Conservation (phyloP, 2,888 invertebrate genomes). For the Isotomurus palustris region DNA sequence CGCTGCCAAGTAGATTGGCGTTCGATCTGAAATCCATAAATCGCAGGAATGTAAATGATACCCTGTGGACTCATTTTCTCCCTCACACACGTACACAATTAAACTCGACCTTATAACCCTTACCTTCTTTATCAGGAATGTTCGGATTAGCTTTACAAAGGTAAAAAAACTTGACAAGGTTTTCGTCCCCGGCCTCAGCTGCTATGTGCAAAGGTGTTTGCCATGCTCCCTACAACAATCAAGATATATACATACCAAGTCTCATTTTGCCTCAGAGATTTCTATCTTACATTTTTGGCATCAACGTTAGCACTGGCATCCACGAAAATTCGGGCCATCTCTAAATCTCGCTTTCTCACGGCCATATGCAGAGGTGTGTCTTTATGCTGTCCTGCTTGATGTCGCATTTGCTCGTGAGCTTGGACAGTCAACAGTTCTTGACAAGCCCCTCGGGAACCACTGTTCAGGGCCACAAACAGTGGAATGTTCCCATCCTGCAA, state of each 20-base stretch:
- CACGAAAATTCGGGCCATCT: constrained; percentile 85
- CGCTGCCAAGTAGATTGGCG: constrained; percentile 95
- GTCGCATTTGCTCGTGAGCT: constrained; percentile 75
- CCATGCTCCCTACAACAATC: constrained; percentile 65
- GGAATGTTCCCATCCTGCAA: constrained; percentile 62
- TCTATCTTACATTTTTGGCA: constrained; percentile 67
- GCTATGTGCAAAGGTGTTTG: constrained; percentile 90
- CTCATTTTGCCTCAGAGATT: not conserved
- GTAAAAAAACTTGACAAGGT: constrained; percentile 90
- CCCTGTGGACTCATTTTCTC: not conserved
- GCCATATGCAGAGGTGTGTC: constrained; percentile 94
- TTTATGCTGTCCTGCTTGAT: constrained; percentile 57
- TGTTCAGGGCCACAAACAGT: constrained; percentile 86
- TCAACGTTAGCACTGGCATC: constrained; percentile 91
- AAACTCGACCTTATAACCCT: constrained; percentile 21
- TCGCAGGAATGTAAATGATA: not conserved
- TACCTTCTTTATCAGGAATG: constrained; percentile 86
- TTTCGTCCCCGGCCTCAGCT: constrained; percentile 92
- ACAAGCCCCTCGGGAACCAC: constrained; percentile 92
- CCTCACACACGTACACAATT: not conserved
- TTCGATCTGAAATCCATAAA: constrained; percentile 71
- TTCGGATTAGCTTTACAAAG: constrained; percentile 91
- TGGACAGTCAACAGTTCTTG: constrained; percentile 83
- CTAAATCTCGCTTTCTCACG: constrained; percentile 84
- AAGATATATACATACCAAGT: not conserved